phyloP scores from a whole-genome alignment of 2,888 invertebrate species.

The Orchestes rusci region DNA sequence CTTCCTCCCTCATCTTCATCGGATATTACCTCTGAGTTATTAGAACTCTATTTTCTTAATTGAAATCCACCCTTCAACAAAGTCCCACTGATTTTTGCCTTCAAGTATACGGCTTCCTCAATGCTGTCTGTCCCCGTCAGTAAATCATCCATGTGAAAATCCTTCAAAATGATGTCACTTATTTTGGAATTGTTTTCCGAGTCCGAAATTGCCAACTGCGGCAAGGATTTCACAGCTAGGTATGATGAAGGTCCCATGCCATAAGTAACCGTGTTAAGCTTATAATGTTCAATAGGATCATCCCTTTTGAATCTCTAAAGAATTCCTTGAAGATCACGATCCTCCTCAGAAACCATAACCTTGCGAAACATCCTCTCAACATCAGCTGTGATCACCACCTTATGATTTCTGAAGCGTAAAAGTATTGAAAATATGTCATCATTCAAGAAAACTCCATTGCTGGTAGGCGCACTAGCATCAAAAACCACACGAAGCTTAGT shows the following conservation, averaged over 20 bases:
- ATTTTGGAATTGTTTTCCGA: background rate
- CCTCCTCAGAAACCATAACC: slow-evolving; percentile 2
- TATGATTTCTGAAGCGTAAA: slow-evolving; percentile 1
- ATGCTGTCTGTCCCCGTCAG: slow-evolving; percentile 1
- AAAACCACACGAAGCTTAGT: slow-evolving; percentile 7
- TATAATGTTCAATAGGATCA: slow-evolving; percentile 10
- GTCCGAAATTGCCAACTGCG: slow-evolving; percentile 6
- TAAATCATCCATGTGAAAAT: slow-evolving; percentile 18
- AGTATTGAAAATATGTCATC: slow-evolving; percentile 7
- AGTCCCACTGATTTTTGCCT: background rate
- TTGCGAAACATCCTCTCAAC: slow-evolving; percentile 10
- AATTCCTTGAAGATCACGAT: slow-evolving; percentile 16
- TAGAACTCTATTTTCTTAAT: slow-evolving; percentile 16
- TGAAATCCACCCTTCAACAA: slow-evolving; percentile 9
- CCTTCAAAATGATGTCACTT: slow-evolving; percentile 3
- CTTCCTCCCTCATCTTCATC: background rate
- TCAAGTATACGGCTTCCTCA: background rate
- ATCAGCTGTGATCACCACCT: slow-evolving; percentile 8
- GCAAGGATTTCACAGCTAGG: slow-evolving; percentile 10
- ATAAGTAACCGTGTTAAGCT: slow-evolving; percentile 14
- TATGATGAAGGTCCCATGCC: slow-evolving; percentile 9
- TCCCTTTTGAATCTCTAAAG: slow-evolving; percentile 14
- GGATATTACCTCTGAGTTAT: slow-evolving; percentile 1
- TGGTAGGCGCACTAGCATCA: slow-evolving; percentile 6
- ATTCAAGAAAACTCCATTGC: slow-evolving; percentile 5